phyloP scores from a whole-genome alignment of 2,797 vertebrate genomes.

The Linurgus olivaceus region DNA sequence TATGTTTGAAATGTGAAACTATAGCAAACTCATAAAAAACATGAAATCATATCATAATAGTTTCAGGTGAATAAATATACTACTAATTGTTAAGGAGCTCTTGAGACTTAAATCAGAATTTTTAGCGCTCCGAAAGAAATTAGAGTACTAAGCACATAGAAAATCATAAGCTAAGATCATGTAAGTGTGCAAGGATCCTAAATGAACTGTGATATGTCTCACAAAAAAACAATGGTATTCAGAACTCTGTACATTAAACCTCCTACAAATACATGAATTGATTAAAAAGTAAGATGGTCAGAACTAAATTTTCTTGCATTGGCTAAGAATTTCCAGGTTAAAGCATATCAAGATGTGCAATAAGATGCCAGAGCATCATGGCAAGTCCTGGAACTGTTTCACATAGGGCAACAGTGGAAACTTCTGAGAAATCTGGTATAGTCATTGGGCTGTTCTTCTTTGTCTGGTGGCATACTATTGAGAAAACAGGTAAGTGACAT shows the following conservation, averaged over 20 bases:
- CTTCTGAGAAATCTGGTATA: neutral
- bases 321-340: neutral
- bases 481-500: neutral
- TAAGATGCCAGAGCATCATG: neutral
- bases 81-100: neutral
- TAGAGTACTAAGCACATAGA: neutral
- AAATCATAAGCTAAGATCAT: neutral
- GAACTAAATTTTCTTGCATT: neutral
- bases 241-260: neutral
- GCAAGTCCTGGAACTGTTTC: fast-evolving
- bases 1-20: neutral
- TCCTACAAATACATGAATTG: neutral
- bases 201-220: neutral
- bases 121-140: neutral
- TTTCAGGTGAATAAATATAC: neutral
- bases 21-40: neutral
- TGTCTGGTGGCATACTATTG: neutral
- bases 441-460: neutral
- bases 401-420: neutral
- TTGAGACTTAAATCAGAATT: neutral
- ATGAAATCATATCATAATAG: neutral
- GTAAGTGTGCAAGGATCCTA: neutral
- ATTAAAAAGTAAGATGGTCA: neutral
- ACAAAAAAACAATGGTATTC: neutral
- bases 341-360: neutral